These are phyloP conservation scores for Ctenicera cuprea DNA, from an alignment of 2,888 invertebrate genomes.

Conservation along the genomic window DNA sequence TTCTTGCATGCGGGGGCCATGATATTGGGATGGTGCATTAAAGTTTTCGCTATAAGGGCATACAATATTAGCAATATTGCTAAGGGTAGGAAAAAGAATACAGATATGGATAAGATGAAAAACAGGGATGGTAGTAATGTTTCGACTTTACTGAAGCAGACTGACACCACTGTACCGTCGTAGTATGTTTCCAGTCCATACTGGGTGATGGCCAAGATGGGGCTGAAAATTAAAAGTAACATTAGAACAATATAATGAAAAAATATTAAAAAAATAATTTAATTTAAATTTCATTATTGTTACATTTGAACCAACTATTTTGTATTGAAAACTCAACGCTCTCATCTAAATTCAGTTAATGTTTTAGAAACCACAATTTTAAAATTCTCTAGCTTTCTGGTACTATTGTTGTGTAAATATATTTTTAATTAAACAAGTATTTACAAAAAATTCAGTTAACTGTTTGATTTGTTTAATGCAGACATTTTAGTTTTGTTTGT, in stretches of 20 bases:
- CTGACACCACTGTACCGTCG: constrained; percentile 83
- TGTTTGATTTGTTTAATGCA: too few relatives aligned
- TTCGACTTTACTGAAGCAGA: constrained; percentile 88
- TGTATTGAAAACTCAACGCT: too few relatives aligned
- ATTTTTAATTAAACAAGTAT: too few relatives aligned
- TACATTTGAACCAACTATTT: too few relatives aligned
- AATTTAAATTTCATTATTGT: too few relatives aligned
- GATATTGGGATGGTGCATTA: constrained; percentile 85
- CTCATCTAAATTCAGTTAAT: too few relatives aligned
- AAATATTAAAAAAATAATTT: neutral
- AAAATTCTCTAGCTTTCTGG: too few relatives aligned
- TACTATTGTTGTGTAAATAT: too few relatives aligned
- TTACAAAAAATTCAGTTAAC: too few relatives aligned
- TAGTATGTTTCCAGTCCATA: constrained; percentile 83
- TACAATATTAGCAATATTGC: constrained; percentile 88
- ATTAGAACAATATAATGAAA: constrained; percentile 2
- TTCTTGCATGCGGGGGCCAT: constrained; percentile 79
- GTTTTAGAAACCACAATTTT: too few relatives aligned
- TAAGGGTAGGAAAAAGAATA: constrained; percentile 91
- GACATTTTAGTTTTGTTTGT: too few relatives aligned
- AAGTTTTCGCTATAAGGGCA: constrained; percentile 88
- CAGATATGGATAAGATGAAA: constrained; percentile 85
- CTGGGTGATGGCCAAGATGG: constrained; percentile 87
- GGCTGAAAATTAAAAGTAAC: constrained; percentile 76
- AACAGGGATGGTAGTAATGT: constrained; percentile 87